Conservation (phyloP, 2,113 vertebrate genomes). For the Haliaeetus leucogaster region DNA sequence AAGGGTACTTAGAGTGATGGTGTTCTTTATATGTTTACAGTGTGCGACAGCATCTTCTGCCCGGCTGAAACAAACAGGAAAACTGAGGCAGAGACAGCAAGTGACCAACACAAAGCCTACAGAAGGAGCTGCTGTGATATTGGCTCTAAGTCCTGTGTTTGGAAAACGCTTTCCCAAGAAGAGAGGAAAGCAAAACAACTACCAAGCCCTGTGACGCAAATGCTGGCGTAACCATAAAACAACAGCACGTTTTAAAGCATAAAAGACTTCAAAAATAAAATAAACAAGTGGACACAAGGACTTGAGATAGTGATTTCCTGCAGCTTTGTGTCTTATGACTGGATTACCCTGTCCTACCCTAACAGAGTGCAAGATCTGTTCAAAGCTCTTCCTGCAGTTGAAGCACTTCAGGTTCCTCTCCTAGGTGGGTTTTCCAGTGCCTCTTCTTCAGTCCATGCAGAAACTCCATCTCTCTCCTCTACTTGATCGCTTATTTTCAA, state of each 20-base stretch:
- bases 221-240: background rate
- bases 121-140: no score
- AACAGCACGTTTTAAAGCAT: background rate
- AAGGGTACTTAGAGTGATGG: background rate
- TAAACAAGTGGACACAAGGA: background rate
- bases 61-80: background rate
- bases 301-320: background rate
- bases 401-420: background rate
- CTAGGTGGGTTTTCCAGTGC: background rate
- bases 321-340: background rate
- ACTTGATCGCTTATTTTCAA: background rate
- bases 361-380: background rate
- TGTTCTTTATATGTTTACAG: background rate
- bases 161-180: background rate
- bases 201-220: background rate
- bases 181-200: background rate
- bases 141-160: background rate
- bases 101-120: background rate
- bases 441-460: background rate
- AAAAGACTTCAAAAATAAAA: background rate
- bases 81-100: background rate
- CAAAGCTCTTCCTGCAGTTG: background rate
- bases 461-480: background rate
- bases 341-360: background rate
- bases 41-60: background rate